Percentiles rank a stretch among this genome's conserved stretches.
These are phyloP conservation scores for Odontomyia ornata DNA, from an alignment of 2,888 invertebrate genomes.

Conservation along the genomic window DNA sequence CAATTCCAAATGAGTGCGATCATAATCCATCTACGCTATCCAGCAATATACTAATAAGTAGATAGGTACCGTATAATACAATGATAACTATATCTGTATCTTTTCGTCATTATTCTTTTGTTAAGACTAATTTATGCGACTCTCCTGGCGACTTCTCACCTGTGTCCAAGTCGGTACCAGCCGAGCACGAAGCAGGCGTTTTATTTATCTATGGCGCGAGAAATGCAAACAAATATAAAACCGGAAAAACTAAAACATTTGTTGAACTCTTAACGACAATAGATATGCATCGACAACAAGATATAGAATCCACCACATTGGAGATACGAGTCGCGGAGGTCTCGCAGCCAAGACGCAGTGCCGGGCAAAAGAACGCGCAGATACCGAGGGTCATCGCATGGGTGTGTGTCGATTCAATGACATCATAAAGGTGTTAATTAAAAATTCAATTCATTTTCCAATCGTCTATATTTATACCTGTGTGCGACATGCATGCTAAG, in stretches of 20 bases:
- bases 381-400: background rate
- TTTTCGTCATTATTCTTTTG: background rate
- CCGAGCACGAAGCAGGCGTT: background rate
- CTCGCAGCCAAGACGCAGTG: background rate
- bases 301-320: background rate
- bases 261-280: background rate
- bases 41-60: background rate
- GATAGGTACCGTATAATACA: background rate
- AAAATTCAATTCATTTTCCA: slow-evolving; percentile 32
- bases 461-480: background rate
- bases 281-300: background rate
- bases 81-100: background rate
- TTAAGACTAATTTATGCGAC: background rate
- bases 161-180: slow-evolving; percentile 9
- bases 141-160: slow-evolving; percentile 23
- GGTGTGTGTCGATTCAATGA: slow-evolving; percentile 35
- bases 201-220: slow-evolving; percentile 29
- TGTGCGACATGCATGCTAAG: slow-evolving; percentile 25
- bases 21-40: background rate
- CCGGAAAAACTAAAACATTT: slow-evolving; percentile 23
- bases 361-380: background rate
- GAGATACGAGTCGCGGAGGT: slow-evolving; percentile 4
- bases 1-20: background rate
- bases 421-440: slow-evolving; percentile 42
- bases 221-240: slow-evolving; percentile 27